Evolutionary conservation across 2,888 invertebrate species (phyloP).

Genomic region (Seira sanloemensis): DNA sequence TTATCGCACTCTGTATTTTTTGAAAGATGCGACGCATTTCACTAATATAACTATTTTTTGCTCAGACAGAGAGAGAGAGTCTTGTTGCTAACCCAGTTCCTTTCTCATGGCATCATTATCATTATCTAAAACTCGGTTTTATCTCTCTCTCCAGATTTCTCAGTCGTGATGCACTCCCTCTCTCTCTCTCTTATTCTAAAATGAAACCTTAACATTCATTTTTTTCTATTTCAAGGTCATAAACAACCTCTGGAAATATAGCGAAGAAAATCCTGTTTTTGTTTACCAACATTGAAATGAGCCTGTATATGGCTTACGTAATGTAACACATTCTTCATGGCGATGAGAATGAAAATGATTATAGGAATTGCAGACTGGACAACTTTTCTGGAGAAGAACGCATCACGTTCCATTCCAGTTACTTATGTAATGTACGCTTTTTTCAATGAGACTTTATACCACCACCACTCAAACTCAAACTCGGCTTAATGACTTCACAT

Average conservation of each 20-base stretch:
- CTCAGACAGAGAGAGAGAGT: too few species aligned
- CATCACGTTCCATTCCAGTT: background rate
- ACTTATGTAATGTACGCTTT: background rate
- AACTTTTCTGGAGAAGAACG: background rate
- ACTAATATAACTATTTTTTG: background rate
- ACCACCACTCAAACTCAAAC: background rate
- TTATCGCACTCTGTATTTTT: background rate
- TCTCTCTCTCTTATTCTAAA: too few species aligned
- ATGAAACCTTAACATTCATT: constrained; percentile 38
- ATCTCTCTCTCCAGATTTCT: background rate
- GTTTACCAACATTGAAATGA: constrained; percentile 42
- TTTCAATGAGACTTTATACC: background rate
- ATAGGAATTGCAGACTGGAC: constrained; percentile 22
- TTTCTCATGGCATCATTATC: background rate
- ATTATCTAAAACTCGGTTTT: background rate
- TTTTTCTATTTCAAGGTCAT: constrained; percentile 51
- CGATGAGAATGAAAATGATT: constrained; percentile 4
- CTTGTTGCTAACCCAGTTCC: background rate
- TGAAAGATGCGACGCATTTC: background rate
- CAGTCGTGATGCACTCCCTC: constrained; percentile 13
- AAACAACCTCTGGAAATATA: constrained; percentile 31
- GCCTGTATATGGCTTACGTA: too few species aligned
- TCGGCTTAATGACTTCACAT: background rate
- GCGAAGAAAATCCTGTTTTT: constrained; percentile 30
- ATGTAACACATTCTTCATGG: background rate